phyloP scores from a whole-genome alignment of 2,113 vertebrate genomes.

The Pitta sordida region DNA sequence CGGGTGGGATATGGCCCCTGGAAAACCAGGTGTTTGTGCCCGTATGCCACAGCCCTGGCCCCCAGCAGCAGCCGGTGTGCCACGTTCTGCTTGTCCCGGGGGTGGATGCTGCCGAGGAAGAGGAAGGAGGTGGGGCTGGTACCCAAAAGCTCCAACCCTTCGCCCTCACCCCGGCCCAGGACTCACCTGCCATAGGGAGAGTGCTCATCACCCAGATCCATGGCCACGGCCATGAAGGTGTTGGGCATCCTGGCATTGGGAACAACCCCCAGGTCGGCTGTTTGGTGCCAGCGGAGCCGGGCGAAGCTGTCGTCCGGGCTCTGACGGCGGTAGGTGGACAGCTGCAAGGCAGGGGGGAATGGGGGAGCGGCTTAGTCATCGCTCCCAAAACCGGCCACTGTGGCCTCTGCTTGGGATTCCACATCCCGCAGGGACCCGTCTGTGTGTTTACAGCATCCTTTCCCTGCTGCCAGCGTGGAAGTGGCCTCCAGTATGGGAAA shows the following conservation, averaged over 20 bases:
- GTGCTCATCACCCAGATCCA: slow-evolving; percentile 82
- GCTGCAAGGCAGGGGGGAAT: slow-evolving; percentile 51
- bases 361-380: neutral
- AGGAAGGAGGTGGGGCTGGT: neutral
- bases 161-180: accelerated
- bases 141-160: neutral
- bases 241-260: slow-evolving; percentile 83
- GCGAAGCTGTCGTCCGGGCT: slow-evolving; percentile 44
- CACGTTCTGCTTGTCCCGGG: slow-evolving; percentile 85
- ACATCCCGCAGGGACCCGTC: accelerated
- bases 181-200: slow-evolving; percentile 82
- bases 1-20: slow-evolving; percentile 80
- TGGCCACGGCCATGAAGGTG: slow-evolving; percentile 90
- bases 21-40: slow-evolving; percentile 74
- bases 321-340: slow-evolving; percentile 60
- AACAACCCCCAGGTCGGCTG: slow-evolving; percentile 79
- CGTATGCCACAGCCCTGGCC: slow-evolving; percentile 84
- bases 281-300: slow-evolving; percentile 91
- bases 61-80: slow-evolving; percentile 82
- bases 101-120: slow-evolving; percentile 79
- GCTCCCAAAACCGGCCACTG: neutral
- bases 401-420: neutral
- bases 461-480: neutral
- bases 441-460: accelerated
- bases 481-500: neutral